Conservation (phyloP, 2,888 invertebrate species). For the Parnassius apollo region DNA sequence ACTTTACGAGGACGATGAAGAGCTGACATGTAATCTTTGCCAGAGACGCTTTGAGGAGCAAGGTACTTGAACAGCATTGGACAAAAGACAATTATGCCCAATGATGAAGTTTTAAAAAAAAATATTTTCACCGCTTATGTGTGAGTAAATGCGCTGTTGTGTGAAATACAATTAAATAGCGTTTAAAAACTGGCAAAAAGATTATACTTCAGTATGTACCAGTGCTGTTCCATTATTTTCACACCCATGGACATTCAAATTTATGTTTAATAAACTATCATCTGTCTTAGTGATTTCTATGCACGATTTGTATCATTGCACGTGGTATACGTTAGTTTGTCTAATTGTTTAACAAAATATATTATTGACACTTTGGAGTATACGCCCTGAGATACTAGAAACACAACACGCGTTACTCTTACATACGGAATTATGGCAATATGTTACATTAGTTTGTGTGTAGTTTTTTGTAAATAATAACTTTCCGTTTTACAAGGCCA, state of each 20-base stretch:
- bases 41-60: slow-evolving; percentile 89
- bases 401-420: slow-evolving; percentile 80
- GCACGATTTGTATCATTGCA: slow-evolving; percentile 43
- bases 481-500: slow-evolving; percentile 69
- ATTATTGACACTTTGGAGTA: slow-evolving; percentile 32
- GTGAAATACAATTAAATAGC: slow-evolving; percentile 56
- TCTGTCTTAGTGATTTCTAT: slow-evolving; percentile 32
- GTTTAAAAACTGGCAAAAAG: slow-evolving; percentile 42
- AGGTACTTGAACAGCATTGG: slow-evolving; percentile 76
- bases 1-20: slow-evolving; percentile 84
- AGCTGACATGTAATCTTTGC: slow-evolving; percentile 87
- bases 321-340: slow-evolving; percentile 38
- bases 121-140: slow-evolving; percentile 72
- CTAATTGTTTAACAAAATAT: slow-evolving; percentile 33
- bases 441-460: slow-evolving; percentile 48
- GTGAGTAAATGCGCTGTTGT: slow-evolving; percentile 81
- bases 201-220: slow-evolving; percentile 29
- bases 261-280: slow-evolving; percentile 36
- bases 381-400: slow-evolving; percentile 37
- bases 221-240: slow-evolving; percentile 36
- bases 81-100: slow-evolving; percentile 60
- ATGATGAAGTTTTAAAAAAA: slow-evolving; percentile 63
- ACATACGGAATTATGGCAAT: slow-evolving; percentile 71
- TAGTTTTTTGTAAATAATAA: slow-evolving; percentile 51
- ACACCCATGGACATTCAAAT: slow-evolving; percentile 38